Base-by-base conservation (phyloP, 2,888 invertebrate genomes). In the Bellardia pandia region DNA sequence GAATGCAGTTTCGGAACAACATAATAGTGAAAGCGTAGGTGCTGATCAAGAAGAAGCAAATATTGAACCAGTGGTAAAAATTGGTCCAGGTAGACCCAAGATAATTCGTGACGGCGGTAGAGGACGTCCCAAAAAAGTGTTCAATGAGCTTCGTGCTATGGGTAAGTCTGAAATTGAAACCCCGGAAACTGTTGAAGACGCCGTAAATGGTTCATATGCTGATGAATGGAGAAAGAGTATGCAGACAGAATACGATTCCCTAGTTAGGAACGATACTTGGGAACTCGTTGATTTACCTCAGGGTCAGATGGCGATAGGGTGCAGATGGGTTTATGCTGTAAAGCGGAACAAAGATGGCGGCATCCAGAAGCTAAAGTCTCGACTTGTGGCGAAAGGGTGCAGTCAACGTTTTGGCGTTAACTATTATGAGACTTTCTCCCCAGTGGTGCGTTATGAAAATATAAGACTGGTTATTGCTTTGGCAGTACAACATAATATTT, bases 271-370 rank as follows among this genome's bases (percentile, higher is more conserved):
- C 48, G 64, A 80, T 1, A 89, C 23, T 23, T 23, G 23, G 23
- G 23, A 23, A 23, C 23, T 23, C 88, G 0, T 89, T 5, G 86
- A 88, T 33, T 71, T 87, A 13, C 86, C 89, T 40, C 5, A 64
- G 4, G 88, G 75, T 13, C 75, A 84, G 33, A 64, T 83, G 23
- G 72, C 86, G 1, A 86, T 89, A 71, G 86, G 82, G 0, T 88
- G 82, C 40, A 89, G 88, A n/a, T 90, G 89, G 89, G 89, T 89
- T 0, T 90, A 64, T 33, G 81, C 64, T 9, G 56, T 88, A 48
- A 89, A 89, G 51, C 23, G 64, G 2, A 83, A 89, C 53, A 72
- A 77, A 40, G 58, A 86, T 53, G 88, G 88, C 16, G 42, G 62
- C 11, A 37, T 90, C 7, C 72, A 86, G 9, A 83, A 79, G 14